These are phyloP conservation scores for Malacosoma neustria DNA, from an alignment of 2,888 invertebrate genomes.

Conservation along the genomic window DNA sequence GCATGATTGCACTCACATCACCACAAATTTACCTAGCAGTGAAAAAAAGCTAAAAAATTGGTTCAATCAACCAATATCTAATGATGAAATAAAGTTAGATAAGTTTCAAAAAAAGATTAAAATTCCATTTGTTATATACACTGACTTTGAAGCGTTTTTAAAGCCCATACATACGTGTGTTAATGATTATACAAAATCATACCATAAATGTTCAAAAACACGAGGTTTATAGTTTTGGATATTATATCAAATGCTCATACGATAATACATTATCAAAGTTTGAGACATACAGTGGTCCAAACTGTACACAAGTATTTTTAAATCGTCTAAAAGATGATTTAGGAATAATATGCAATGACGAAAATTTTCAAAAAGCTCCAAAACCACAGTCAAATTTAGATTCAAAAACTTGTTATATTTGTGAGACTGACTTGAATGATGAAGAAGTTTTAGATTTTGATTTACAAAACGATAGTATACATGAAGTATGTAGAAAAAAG, in stretches of 20 bases:
- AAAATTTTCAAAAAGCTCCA: conserved; percentile 2
- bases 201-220: conserved; percentile 19
- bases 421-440: conserved; percentile 11
- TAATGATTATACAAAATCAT: conserved; percentile 13
- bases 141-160: conserved; percentile 15
- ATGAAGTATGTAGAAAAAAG: conserved; percentile 17
- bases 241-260: conserved; percentile 22
- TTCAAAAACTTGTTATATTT: conserved; percentile 6
- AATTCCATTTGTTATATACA: conserved; percentile 4
- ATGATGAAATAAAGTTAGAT: conserved; percentile 2
- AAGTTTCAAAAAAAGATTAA: conserved; percentile 5
- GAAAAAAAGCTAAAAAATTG: conserved; percentile 3
- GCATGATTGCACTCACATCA: conserved; percentile 4
- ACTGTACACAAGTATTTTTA: conserved; percentile 20
- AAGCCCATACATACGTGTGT: conserved; percentile 14
- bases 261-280: conserved; percentile 9
- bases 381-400: conserved; percentile 3
- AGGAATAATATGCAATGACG: conserved; percentile 6
- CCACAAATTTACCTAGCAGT: conserved; percentile 3
- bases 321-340: conserved; percentile 13
- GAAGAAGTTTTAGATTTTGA: conserved; percentile 12
- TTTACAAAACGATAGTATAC: conserved; percentile 17
- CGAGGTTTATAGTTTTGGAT: conserved; percentile 22
- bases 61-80: not conserved
- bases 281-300: conserved; percentile 15